Evolutionary conservation across 2,888 invertebrate species (phyloP).

Genomic region (Melanargia galathea): DNA sequence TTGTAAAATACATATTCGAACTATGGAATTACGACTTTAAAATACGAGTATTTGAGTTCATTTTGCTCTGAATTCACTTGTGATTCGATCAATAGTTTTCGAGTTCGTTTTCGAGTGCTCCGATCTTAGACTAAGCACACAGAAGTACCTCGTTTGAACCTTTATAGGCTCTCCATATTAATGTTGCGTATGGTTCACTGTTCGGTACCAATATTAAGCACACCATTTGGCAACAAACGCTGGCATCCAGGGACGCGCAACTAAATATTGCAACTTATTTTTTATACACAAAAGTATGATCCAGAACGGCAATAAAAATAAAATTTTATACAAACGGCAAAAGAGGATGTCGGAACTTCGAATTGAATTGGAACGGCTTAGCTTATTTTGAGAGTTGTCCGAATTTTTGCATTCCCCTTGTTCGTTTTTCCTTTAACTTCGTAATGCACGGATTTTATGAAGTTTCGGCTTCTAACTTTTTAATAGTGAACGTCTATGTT

Average conservation of each 20-base stretch:
- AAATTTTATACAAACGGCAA: constrained; percentile 31
- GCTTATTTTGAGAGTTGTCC: constrained; percentile 32
- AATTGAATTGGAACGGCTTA: constrained; percentile 35
- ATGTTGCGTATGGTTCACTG: constrained; percentile 62
- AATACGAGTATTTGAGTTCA: too few species aligned
- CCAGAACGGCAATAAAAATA: constrained; percentile 39
- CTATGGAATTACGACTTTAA: too few species aligned
- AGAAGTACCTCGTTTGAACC: constrained; percentile 31
- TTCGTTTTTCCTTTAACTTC: constrained; percentile 47
- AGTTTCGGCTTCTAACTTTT: constrained; percentile 17
- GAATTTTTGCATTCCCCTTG: constrained; percentile 48
- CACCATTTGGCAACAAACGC: constrained; percentile 70
- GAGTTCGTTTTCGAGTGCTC: too few species aligned
- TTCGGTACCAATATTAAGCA: constrained; percentile 67
- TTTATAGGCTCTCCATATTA: constrained; percentile 39
- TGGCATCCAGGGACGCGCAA: constrained; percentile 49
- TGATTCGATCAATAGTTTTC: too few species aligned
- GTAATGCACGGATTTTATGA: constrained; percentile 25
- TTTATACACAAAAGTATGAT: constrained; percentile 38
- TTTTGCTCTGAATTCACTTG: too few species aligned
- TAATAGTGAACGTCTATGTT: neutral
- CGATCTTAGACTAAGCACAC: too few species aligned
- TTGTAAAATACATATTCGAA: too few species aligned
- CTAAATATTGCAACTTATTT: constrained; percentile 40
- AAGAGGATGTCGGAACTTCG: constrained; percentile 27